These are phyloP conservation scores for Caenorhabditis sp. DNA, from an alignment of 2,888 invertebrate genomes.

Conservation along the genomic window DNA sequence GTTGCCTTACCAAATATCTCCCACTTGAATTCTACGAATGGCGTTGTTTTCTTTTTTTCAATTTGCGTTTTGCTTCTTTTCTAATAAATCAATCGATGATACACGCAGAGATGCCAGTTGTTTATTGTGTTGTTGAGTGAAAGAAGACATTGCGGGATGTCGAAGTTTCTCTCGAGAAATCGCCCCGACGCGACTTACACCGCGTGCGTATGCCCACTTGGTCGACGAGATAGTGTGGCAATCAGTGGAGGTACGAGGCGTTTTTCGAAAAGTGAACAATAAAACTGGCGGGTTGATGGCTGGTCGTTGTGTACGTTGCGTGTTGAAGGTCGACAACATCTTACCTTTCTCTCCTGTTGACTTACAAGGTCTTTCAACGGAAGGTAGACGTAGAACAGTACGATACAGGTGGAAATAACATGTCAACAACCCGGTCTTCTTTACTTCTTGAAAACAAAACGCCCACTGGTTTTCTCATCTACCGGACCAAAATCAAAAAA, in stretches of 20 bases:
- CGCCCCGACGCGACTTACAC: conserved; percentile 45
- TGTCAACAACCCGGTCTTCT: neutral
- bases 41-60: conserved; percentile 18
- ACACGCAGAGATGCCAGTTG: conserved; percentile 1
- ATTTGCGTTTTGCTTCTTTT: neutral
- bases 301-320: conserved; percentile 61
- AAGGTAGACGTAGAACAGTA: conserved; percentile 9
- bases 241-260: conserved; percentile 42
- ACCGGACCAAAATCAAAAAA: neutral
- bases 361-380: conserved; percentile 45
- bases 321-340: conserved; percentile 56
- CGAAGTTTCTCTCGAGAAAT: conserved; percentile 40
- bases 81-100: conserved; percentile 47
- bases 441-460: conserved; percentile 19
- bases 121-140: conserved; percentile 50
- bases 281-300: conserved; percentile 46
- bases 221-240: conserved; percentile 45
- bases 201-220: conserved; percentile 58
- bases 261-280: conserved; percentile 62
- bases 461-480: neutral
- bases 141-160: conserved; percentile 29
- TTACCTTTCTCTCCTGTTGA: conserved; percentile 36
- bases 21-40: conserved; percentile 36
- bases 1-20: conserved; percentile 40
- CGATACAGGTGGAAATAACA: conserved; percentile 19